These are phyloP conservation scores for Cololabis saira DNA, from an alignment of 2,113 vertebrate species.

Conservation along the genomic window DNA sequence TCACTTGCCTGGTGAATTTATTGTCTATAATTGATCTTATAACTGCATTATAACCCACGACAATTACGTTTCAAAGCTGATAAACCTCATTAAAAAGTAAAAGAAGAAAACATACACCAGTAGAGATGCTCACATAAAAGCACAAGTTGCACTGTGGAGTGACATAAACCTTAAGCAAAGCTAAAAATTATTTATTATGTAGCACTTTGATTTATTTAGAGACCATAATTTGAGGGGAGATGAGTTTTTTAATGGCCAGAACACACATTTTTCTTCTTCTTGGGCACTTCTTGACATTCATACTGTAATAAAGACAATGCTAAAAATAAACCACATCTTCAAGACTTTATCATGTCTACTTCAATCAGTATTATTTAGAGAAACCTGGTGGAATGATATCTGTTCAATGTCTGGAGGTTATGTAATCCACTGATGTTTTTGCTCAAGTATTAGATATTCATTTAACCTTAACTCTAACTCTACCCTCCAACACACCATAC, in stretches of 20 bases:
- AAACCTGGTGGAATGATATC: slow-evolving; percentile 42
- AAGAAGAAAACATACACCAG: neutral
- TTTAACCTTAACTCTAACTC: slow-evolving; percentile 34
- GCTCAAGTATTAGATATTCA: slow-evolving; percentile 35
- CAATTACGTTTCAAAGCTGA: slow-evolving; percentile 48
- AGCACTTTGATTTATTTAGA: slow-evolving; percentile 32
- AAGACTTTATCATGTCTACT: slow-evolving; percentile 33
- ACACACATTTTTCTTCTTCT: slow-evolving; percentile 10
- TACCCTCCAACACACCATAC: slow-evolving; percentile 15
- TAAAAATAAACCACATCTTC: slow-evolving; percentile 21
- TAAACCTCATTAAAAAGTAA: slow-evolving; percentile 41
- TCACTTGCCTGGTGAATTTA: slow-evolving; percentile 46
- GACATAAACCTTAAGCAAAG: neutral
- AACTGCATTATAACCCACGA: slow-evolving; percentile 42
- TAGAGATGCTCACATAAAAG: slow-evolving; percentile 5
- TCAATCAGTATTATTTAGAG: slow-evolving; percentile 43
- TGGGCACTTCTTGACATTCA: slow-evolving; percentile 5
- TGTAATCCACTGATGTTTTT: slow-evolving; percentile 59
- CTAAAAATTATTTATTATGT: slow-evolving; percentile 18
- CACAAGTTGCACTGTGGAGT: slow-evolving; percentile 4
- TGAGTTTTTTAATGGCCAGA: slow-evolving; percentile 9
- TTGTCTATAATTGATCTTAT: slow-evolving; percentile 47
- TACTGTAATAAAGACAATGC: slow-evolving; percentile 3
- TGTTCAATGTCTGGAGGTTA: slow-evolving; percentile 58
- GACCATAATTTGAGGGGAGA: slow-evolving; percentile 2